Evolutionary conservation across 1,140 invertebrate genomes (phyloP), one percentile per base, ranked within the genome.

Genomic region (Acyrthosiphon pisum): DNA sequence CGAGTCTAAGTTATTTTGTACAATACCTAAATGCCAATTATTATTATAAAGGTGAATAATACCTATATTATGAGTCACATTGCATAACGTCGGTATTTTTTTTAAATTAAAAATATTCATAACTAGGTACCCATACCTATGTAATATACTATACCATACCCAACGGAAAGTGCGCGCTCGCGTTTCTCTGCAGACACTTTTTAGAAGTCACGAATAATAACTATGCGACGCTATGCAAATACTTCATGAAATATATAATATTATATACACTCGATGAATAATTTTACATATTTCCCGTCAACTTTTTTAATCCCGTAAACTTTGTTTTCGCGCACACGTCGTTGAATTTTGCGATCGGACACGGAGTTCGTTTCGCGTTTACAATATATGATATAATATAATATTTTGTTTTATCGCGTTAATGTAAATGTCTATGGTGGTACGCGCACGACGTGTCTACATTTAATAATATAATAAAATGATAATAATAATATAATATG

Each of bases 261-360:
- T n/a, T n/a, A n/a, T n/a, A n/a, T 35, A 11, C 14, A 6, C 14
- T n/a, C 14, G 60, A 76, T n/a, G 60, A 76, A n/a, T 76, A 76
- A n/a, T 76, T 76, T 76, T 76, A 76, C 30, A 76, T n/a, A 76
- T 76, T 76, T 76, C 60, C n/a, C n/a, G 60, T 35, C n/a, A 76
- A 76, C 14, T n/a, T 76, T 76, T 76, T n/a, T 76, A 76, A 76
- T 76, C 6, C 30, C 30, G 6, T 76, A 76, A 76, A 76, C 30
- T 76, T 76, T 76, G 60, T 76, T 76, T 60, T 60, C 56, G 6
- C 26, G 11, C 60, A 76, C 30, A 18, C 30, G 30, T 76, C 30
- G 60, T n/a, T 18, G 30, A 18, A 76, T n/a, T 76, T 23, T 76
- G 30, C 60, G 60, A 76, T 76, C 60, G 60, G 60, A n/a, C 60